Evolutionary conservation across 1,140 invertebrate genomes (phyloP), one percentile per base, ranked within the genome.

Genomic region (Drosophila takahashii): DNA sequence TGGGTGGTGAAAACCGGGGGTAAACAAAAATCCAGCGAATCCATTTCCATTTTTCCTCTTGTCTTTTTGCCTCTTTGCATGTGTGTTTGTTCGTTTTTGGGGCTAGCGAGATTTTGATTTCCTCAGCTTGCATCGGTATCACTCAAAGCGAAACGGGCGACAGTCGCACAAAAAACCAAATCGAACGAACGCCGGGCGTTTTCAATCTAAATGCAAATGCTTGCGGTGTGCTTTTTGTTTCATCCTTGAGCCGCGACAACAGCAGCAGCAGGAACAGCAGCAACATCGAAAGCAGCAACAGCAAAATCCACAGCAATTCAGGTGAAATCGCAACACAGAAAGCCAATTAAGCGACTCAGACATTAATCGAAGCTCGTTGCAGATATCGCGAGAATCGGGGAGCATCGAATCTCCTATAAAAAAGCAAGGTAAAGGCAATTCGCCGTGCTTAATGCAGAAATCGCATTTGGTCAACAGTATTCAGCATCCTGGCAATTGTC

Each of bases 191-290:
- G 54, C 53, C 76, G 66, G 52, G 77, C 79, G 72, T 83, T 89
- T 89, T 79, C 84, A 87, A 87, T 87, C 84, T 87, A 87, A 87
- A 87, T 87, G 84, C 84, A 87, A 87, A 87, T 87, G 84, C 60
- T 83, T 64, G 70, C 70, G 61, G 54, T 81, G 70, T 86, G 75
- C 69, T 79, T 79, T 83, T 79, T 83, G 69, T 64, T 65, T 77
- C 64, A 70, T 62, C 64, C 74, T 77, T 77, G 56, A 59, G 52
- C 45, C 44, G 39, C 47, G 53, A 47, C 66, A 64, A 67, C 64
- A 60, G 41, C 41, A 75, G 32, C 44, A 45, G 22, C 37, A 42
- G 15, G 29, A 32, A 7, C 8, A 41, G 27, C 44, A 71, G 18
- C 50, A 45, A 6, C 41, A 44, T 18, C 56, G 47, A 18, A 48